Conservation (phyloP, 2,888 invertebrate genomes). For the Cephalotes varians region DNA sequence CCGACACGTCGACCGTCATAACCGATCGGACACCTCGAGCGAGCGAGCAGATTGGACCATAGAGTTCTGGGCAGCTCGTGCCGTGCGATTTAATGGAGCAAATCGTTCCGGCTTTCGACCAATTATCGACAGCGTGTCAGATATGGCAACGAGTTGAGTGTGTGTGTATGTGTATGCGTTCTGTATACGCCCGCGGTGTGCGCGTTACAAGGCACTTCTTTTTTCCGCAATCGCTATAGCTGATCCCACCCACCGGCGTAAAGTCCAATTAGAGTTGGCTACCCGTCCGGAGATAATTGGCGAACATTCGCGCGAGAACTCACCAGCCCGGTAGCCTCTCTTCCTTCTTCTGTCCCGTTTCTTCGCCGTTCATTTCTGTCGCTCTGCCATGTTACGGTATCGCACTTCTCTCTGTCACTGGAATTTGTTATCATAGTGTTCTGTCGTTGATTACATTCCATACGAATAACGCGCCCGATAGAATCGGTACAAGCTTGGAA, state of each 20-base stretch:
- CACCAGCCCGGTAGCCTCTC: slow-evolving; percentile 78
- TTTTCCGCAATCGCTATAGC: slow-evolving; percentile 70
- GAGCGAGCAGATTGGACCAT: slow-evolving; percentile 19
- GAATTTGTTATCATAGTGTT: neutral
- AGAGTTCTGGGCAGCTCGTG: slow-evolving; percentile 31
- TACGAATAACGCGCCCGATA: slow-evolving; percentile 23
- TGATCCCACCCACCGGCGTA: slow-evolving; percentile 80
- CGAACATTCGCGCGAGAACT: slow-evolving; percentile 81
- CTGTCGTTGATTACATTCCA: slow-evolving; percentile 14
- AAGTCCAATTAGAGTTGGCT: slow-evolving; percentile 83
- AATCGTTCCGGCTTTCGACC: slow-evolving; percentile 68
- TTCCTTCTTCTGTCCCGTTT: slow-evolving; percentile 68
- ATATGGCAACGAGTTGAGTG: slow-evolving; percentile 21
- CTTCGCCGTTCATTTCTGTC: neutral
- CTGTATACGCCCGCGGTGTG: neutral
- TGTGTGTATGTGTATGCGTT: neutral
- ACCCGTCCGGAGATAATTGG: slow-evolving; percentile 82
- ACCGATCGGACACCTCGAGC: slow-evolving; percentile 60
- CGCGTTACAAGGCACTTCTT: slow-evolving; percentile 44
- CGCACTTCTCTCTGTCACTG: slow-evolving; percentile 9
- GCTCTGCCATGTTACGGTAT: neutral
- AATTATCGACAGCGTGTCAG: slow-evolving; percentile 64
- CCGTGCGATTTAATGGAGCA: slow-evolving; percentile 67
- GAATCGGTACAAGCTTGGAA: neutral
- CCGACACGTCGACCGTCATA: slow-evolving; percentile 61